A percentile compares a stretch with the other conserved stretches of the same genome.
Evolutionary conservation across 2,888 invertebrate genomes (phyloP).

Genomic region (Drosophila quinaria): DNA sequence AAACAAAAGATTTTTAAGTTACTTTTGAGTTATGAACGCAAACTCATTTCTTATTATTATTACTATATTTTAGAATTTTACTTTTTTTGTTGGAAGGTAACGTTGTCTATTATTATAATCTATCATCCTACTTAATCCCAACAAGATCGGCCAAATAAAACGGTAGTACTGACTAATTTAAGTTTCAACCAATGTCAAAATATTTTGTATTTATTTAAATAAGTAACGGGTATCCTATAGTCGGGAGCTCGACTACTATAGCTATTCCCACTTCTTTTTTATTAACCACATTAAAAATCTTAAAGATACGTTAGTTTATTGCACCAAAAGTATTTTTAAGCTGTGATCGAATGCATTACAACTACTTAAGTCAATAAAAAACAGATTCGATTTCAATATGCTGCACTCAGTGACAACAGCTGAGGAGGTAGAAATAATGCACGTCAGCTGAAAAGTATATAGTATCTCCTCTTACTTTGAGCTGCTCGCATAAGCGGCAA

Average conservation of each 20-base stretch:
- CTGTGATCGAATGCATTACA: constrained; percentile 6
- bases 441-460: constrained; percentile 33
- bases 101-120: no score
- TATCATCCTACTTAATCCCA: no score
- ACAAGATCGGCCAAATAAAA: no score
- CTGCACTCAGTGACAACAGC: constrained; percentile 10
- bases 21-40: no score
- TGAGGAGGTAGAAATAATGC: constrained; percentile 20
- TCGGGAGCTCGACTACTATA: no score
- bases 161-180: no score
- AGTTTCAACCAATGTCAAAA: no score
- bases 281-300: neutral
- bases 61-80: no score
- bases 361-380: neutral
- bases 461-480: constrained; percentile 7
- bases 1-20: neutral
- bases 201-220: no score
- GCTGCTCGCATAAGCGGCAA: constrained; percentile 6
- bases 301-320: neutral
- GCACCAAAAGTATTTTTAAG: neutral
- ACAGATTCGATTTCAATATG: neutral
- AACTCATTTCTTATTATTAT: neutral
- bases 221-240: no score
- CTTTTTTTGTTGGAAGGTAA: no score
- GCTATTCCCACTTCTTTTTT: no score